Evolutionary conservation across 2,797 vertebrate genomes (phyloP).

Genomic region (Platyrinchus mystaceus): DNA sequence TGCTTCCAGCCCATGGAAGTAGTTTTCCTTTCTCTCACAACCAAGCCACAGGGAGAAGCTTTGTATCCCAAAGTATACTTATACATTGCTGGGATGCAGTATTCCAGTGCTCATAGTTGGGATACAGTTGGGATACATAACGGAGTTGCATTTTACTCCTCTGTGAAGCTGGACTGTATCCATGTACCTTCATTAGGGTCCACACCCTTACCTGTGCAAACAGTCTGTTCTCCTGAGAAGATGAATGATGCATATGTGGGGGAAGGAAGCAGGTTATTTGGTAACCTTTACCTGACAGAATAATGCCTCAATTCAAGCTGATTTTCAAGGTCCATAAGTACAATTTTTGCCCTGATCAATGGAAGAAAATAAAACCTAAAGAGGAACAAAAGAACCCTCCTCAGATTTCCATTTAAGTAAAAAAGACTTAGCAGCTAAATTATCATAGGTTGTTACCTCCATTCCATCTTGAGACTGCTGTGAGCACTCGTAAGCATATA

Average conservation of each 20-base stretch:
- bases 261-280: neutral
- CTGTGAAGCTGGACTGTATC: neutral
- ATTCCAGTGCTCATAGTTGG: neutral
- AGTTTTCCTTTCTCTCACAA: neutral
- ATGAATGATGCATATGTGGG: accelerated
- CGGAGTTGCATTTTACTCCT: neutral
- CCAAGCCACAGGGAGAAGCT: neutral
- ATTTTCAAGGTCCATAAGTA: neutral
- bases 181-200: neutral
- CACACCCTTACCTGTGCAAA: neutral
- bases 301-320: neutral
- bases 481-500: neutral
- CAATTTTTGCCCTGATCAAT: neutral
- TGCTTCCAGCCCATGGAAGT: neutral
- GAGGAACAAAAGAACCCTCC: neutral
- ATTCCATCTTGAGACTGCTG: neutral
- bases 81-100: neutral
- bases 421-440: slow-evolving; percentile 12
- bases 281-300: neutral
- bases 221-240: neutral
- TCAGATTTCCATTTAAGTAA: slow-evolving; percentile 3
- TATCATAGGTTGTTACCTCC: neutral
- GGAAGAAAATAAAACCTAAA: neutral
- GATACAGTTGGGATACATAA: neutral
- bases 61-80: neutral